Conservation (phyloP, 2,888 invertebrate genomes). For the Caradrina clavipalpis region DNA sequence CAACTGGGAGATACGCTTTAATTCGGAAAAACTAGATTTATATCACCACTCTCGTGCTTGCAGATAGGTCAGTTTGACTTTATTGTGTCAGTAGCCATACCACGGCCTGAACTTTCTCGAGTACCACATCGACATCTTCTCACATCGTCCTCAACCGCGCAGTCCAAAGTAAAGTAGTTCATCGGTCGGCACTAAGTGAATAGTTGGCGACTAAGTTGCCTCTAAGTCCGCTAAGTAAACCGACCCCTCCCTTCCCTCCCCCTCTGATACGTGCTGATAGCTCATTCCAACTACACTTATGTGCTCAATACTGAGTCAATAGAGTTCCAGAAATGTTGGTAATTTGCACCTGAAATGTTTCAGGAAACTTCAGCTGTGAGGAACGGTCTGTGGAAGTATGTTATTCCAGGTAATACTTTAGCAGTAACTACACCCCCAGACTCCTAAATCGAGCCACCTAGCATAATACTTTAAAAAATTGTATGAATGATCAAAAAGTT, state of each 20-base stretch:
- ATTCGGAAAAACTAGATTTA: too few species aligned
- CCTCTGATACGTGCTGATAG: constrained; percentile 45
- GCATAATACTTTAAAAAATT: too few species aligned
- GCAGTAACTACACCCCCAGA: too few species aligned
- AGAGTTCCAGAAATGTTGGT: constrained; percentile 1
- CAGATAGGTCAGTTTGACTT: too few species aligned
- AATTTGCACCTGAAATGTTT: constrained; percentile 13
- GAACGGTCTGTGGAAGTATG: not conserved
- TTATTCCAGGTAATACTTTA: not conserved
- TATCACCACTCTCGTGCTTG: too few species aligned
- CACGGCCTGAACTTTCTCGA: not conserved
- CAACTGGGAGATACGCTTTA: too few species aligned
- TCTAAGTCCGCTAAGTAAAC: constrained; percentile 68
- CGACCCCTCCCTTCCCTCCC: constrained; percentile 32
- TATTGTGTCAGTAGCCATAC: not conserved
- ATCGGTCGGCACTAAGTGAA: constrained; percentile 72
- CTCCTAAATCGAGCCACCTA: too few species aligned
- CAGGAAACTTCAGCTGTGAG: not conserved
- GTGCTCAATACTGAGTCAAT: constrained; percentile 12
- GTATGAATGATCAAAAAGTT: too few species aligned
- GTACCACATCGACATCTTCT: constrained; percentile 31
- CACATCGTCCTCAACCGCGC: constrained; percentile 37
- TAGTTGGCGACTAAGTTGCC: constrained; percentile 69
- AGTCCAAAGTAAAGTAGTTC: constrained; percentile 68
- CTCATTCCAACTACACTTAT: constrained; percentile 32